phyloP scores from a whole-genome alignment of 2,113 vertebrate species.

The Bathybates hornii region DNA sequence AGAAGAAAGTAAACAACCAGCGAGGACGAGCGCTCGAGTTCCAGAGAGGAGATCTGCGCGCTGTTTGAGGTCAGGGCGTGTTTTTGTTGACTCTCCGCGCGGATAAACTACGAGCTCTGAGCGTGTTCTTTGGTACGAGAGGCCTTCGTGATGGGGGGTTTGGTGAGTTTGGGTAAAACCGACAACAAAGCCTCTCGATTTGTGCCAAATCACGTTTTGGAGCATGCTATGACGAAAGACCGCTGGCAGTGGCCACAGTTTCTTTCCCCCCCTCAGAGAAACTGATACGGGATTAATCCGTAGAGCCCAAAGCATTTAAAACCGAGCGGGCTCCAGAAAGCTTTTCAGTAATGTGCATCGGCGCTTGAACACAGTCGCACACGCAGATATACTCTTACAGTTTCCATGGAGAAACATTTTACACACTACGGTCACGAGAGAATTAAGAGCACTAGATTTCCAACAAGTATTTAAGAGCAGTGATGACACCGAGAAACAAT shows the following conservation, averaged over 20 bases:
- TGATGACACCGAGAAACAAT: background rate
- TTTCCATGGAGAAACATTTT: constrained; percentile 3
- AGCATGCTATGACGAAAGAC: background rate
- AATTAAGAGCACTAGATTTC: background rate
- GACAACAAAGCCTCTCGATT: constrained; percentile 24
- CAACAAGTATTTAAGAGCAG: constrained; percentile 10
- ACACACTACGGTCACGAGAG: background rate
- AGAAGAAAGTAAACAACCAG: background rate
- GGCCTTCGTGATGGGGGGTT: background rate
- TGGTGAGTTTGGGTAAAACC: constrained; percentile 28
- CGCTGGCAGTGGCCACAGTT: background rate
- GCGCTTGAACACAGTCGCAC: background rate
- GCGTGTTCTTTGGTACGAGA: constrained; percentile 21
- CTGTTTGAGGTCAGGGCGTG: constrained; percentile 10
- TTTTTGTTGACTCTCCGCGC: constrained; percentile 14
- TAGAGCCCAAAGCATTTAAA: constrained; percentile 11
- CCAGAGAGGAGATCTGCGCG: background rate
- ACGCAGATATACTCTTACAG: background rate
- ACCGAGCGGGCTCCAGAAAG: constrained; percentile 1
- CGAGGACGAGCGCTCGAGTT: background rate
- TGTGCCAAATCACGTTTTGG: constrained; percentile 43
- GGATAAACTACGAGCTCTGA: constrained; percentile 12
- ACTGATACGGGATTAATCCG: constrained; percentile 37
- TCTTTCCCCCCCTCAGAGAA: constrained; percentile 8
- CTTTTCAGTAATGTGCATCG: constrained; percentile 5